Percentiles rank a stretch among this genome's conserved stretches.
These are phyloP conservation scores for Andrena fulva DNA, from an alignment of 2,888 invertebrate genomes.

Conservation along the genomic window DNA sequence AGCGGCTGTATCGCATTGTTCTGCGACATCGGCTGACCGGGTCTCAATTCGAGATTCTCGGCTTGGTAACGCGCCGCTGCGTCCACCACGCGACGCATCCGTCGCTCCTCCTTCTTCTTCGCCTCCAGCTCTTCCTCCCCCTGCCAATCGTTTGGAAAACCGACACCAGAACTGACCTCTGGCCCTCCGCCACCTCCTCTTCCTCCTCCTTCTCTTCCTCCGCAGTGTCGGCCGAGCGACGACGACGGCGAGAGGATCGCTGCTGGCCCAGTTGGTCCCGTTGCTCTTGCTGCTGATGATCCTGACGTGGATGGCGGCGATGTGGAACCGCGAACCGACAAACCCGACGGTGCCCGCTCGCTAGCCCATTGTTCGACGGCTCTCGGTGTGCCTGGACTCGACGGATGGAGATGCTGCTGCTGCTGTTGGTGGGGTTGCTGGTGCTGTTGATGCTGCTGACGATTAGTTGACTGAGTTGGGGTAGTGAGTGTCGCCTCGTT, in stretches of 20 bases:
- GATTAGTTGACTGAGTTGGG: slow-evolving; percentile 59
- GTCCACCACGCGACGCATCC: slow-evolving; percentile 59
- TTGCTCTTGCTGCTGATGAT: slow-evolving; percentile 54
- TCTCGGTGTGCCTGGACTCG: slow-evolving; percentile 66
- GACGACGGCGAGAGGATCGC: slow-evolving; percentile 60
- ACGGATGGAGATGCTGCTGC: slow-evolving; percentile 48
- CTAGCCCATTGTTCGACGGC: slow-evolving; percentile 76
- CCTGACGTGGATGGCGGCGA: slow-evolving; percentile 66
- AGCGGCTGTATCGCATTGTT: slow-evolving; percentile 78
- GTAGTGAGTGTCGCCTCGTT: slow-evolving; percentile 73
- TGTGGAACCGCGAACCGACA: slow-evolving; percentile 69
- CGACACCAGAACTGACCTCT: slow-evolving; percentile 42
- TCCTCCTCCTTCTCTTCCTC: slow-evolving; percentile 57
- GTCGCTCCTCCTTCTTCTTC: slow-evolving; percentile 74
- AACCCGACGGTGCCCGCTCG: slow-evolving; percentile 68
- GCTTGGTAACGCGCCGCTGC: slow-evolving; percentile 87
- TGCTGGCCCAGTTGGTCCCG: slow-evolving; percentile 43
- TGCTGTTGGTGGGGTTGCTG: slow-evolving; percentile 27
- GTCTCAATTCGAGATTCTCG: slow-evolving; percentile 82
- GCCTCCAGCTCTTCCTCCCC: slow-evolving; percentile 72
- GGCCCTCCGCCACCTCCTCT: slow-evolving; percentile 37
- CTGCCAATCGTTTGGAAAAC: slow-evolving; percentile 64
- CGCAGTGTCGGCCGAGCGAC: slow-evolving; percentile 30
- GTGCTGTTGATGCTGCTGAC: slow-evolving; percentile 41
- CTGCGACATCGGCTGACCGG: slow-evolving; percentile 80